Evolutionary conservation across 1,140 invertebrate genomes (phyloP).

Genomic region (Pseudomyrmex sp.): DNA sequence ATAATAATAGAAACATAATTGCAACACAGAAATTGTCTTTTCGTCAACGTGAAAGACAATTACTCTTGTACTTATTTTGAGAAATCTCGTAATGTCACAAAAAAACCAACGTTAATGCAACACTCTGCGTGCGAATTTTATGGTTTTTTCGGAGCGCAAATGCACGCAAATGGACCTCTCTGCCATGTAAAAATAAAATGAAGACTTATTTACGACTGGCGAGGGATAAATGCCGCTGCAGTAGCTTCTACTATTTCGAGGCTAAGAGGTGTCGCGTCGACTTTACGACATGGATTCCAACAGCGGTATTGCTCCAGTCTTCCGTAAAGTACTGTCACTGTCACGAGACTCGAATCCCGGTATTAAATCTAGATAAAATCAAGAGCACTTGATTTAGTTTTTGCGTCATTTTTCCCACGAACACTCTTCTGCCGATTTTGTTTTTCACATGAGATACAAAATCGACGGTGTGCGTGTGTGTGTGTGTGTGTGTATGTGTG

Average conservation of each 20-base stretch:
- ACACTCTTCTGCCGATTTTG: neutral
- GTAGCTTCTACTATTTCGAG: slow-evolving; percentile 8
- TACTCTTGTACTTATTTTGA: neutral
- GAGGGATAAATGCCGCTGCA: slow-evolving; percentile 28
- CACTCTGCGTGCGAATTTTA: neutral
- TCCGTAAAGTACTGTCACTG: slow-evolving; percentile 20
- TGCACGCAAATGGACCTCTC: slow-evolving; percentile 39
- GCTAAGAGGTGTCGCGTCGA: slow-evolving; percentile 19
- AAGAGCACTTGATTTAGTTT: neutral
- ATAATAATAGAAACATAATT: neutral
- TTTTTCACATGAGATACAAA: neutral
- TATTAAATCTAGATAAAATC: slow-evolving; percentile 11
- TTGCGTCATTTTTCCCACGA: neutral
- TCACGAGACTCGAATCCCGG: neutral
- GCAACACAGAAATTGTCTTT: no score
- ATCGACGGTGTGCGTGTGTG: no score
- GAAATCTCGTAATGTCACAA: neutral
- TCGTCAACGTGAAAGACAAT: no score
- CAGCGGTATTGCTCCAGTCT: neutral
- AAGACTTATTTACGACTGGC: slow-evolving; percentile 52
- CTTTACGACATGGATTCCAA: slow-evolving; percentile 47
- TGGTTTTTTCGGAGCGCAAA: neutral
- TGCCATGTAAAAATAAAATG: slow-evolving; percentile 53
- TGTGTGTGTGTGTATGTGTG: no score
- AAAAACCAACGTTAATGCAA: slow-evolving; percentile 19